Evolutionary conservation across 2,113 vertebrate genomes (phyloP), one percentile per base, ranked within the genome.

Genomic region (Lagenorhynchus albirostris): DNA sequence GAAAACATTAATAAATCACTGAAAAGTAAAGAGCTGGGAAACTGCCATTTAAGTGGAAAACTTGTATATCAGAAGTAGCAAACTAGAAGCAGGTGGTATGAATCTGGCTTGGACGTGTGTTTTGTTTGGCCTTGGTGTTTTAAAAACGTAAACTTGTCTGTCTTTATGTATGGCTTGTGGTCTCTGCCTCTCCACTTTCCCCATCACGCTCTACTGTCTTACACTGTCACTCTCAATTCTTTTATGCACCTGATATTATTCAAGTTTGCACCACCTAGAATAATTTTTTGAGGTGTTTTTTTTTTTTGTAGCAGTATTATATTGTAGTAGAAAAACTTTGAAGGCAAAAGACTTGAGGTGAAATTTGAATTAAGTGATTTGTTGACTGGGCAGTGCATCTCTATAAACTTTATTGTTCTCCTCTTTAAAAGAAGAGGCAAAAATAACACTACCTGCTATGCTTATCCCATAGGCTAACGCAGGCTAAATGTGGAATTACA

Each of bases 81-180:
- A 71, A 55, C 84, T 80, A 70, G 95, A 76, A 95, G 70, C 93
- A 77, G 93, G 93, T 82, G 44, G 58, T 85, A 90, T 85, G 44
- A 85, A 47, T 53, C 33, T 92, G 68, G 47, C 67, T 73, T 36
- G 6, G 21, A 23, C 4, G 10, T 36, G 8, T 91, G 29, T 97
- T 96, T 95, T 95, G 20, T 96, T 97, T 97, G 90, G 90, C 87
- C 44, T 63, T 36, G 5, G 14, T 94, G 9, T 71, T 83, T 92
- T 82, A 38, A 71, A 94, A 85, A 47, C 33, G 47, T 29, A 53
- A 67, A 15, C 62, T 26, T 36, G 23, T 83, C 63, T 65, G 38
- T 62, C 41, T 81, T 86, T 93, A 73, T 31, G 20, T 25, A 74
- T n/a, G 68, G 6, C n/a, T 20, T 13, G 20, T 26, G 18, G 41